These are phyloP conservation scores for Chrysopilus asiliformis DNA, from an alignment of 2,888 invertebrate genomes.

Conservation along the genomic window DNA sequence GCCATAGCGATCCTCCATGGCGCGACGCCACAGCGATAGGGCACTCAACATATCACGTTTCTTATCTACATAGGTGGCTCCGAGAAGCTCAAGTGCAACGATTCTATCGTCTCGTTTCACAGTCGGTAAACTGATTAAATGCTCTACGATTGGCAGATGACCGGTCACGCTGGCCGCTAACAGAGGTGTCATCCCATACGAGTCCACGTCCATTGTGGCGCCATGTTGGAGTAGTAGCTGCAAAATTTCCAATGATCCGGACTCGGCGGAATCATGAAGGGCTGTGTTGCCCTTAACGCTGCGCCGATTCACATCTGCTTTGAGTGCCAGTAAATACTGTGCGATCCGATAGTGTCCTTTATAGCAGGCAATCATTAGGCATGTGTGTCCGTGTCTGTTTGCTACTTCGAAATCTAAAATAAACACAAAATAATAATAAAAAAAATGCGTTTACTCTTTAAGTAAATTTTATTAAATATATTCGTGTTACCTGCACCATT, in stretches of 20 bases:
- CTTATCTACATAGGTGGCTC: slow-evolving; percentile 94
- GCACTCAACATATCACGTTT: slow-evolving; percentile 88
- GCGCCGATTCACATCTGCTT: slow-evolving; percentile 86
- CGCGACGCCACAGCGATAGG: slow-evolving; percentile 76
- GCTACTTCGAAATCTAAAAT: slow-evolving; percentile 83
- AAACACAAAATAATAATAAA: too few species aligned
- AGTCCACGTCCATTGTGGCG: slow-evolving; percentile 87
- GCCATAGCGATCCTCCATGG: slow-evolving; percentile 67
- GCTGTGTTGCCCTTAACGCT: slow-evolving; percentile 86
- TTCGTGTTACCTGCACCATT: slow-evolving; percentile 72
- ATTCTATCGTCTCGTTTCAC: slow-evolving; percentile 69
- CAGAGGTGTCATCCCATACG: slow-evolving; percentile 92
- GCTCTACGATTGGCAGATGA: slow-evolving; percentile 85
- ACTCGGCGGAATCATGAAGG: slow-evolving; percentile 95
- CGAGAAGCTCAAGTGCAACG: slow-evolving; percentile 80
- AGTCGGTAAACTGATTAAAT: slow-evolving; percentile 62
- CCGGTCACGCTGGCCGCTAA: slow-evolving; percentile 88
- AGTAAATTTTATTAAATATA: too few species aligned
- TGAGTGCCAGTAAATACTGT: slow-evolving; percentile 69
- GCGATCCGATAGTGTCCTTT: slow-evolving; percentile 88
- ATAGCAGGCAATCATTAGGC: slow-evolving; percentile 96
- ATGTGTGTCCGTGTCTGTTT: slow-evolving; percentile 91
- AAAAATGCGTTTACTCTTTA: too few species aligned
- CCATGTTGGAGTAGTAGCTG: slow-evolving; percentile 76
- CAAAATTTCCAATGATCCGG: slow-evolving; percentile 83